Conservation (phyloP, 2,888 invertebrate species). For the Clusia tigrina region DNA sequence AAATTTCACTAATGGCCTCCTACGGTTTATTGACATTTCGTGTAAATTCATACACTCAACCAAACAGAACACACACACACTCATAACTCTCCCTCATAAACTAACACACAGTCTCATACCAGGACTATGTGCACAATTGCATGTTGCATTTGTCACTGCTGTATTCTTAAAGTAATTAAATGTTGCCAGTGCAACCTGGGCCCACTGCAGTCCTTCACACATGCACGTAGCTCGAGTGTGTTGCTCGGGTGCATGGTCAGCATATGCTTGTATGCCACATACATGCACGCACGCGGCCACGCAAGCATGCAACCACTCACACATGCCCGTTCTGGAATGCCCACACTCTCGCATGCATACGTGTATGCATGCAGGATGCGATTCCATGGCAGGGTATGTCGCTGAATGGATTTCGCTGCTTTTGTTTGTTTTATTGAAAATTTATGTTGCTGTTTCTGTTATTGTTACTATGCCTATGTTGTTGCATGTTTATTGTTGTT, state of each 20-base stretch:
- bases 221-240: too few species aligned
- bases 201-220: not conserved
- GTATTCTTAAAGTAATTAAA: conserved; percentile 26
- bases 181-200: conserved; percentile 22
- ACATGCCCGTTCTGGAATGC: conserved; percentile 2
- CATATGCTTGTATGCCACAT: conserved; percentile 33
- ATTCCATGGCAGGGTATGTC: not conserved
- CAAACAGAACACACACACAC: conserved; percentile 12
- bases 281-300: conserved; percentile 42
- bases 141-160: conserved; percentile 22
- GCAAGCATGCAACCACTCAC: conserved; percentile 39
- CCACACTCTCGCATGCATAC: conserved; percentile 11
- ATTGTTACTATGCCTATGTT: conserved; percentile 1
- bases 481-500: too few species aligned
- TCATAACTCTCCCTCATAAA: conserved; percentile 13
- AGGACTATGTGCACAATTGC: conserved; percentile 14
- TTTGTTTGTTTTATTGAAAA: conserved; percentile 19
- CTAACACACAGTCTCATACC: not conserved
- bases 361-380: conserved; percentile 15
- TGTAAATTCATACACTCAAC: conserved; percentile 1
- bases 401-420: not conserved
- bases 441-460: not conserved
- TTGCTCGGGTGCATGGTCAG: conserved; percentile 23
- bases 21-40: conserved; percentile 5
- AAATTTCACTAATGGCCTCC: not conserved